A percentile compares a stretch with the other conserved stretches of the same genome.
These are phyloP conservation scores for Olivierus martensii DNA, from an alignment of 1,140 invertebrate species.

Conservation along the genomic window DNA sequence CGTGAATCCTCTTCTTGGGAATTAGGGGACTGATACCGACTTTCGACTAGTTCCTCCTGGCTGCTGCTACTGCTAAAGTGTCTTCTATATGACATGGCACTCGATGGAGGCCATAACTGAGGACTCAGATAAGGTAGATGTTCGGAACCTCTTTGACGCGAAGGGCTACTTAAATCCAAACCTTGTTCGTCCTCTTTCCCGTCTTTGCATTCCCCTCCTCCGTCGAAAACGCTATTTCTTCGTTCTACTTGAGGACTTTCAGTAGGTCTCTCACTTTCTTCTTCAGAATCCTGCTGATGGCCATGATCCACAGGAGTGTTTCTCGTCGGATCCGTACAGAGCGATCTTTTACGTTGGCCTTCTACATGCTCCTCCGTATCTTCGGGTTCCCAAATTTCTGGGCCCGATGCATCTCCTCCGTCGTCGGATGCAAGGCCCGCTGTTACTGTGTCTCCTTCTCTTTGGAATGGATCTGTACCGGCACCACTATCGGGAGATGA, in stretches of 20 bases:
- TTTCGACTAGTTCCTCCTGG: not conserved
- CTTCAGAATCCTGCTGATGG: not conserved
- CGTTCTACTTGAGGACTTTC: conserved; percentile 10
- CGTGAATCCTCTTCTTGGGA: not conserved
- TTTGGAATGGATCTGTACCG: conserved; percentile 32
- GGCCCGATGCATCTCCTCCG: not conserved
- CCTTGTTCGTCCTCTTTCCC: not conserved
- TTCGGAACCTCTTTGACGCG: not conserved
- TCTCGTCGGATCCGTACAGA: not conserved
- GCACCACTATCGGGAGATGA: conserved; percentile 68
- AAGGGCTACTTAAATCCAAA: not conserved
- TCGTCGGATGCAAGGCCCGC: not conserved
- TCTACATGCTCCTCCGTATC: not conserved
- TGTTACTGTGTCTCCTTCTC: conserved; percentile 4
- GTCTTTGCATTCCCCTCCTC: conserved; percentile 2
- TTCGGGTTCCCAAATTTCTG: not conserved
- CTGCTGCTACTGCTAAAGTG: conserved; percentile 1
- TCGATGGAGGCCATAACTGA: conserved; percentile 15
- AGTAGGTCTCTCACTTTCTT: not conserved
- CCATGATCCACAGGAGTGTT: not conserved
- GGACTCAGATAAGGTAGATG: conserved; percentile 13
- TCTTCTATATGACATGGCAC: conserved; percentile 4
- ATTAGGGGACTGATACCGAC: not conserved
- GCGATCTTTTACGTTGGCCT: not conserved
- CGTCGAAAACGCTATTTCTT: conserved; percentile 15